A percentile compares a stretch with the other conserved stretches of the same genome.
Evolutionary conservation across 2,113 vertebrate species (phyloP).

Genomic region (Pomatostomus ruficeps): DNA sequence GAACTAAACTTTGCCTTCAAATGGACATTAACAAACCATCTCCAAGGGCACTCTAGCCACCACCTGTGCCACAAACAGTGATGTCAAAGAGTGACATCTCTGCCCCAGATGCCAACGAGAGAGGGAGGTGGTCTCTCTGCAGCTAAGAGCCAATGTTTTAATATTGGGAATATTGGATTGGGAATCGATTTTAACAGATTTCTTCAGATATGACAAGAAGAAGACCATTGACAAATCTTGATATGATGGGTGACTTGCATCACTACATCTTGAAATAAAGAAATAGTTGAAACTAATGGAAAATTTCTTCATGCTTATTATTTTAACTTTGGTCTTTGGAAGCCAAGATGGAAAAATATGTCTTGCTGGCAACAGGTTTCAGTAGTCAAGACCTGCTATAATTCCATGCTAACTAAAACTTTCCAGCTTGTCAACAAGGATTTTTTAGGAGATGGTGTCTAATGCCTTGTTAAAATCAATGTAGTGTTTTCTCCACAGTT

Average conservation of each 20-base stretch:
- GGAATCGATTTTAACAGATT: not conserved
- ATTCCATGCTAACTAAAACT: not conserved
- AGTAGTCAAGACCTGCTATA: not conserved
- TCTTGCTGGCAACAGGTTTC: not conserved
- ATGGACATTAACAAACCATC: not conserved
- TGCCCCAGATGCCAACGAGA: fast-evolving
- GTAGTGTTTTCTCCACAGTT: not conserved
- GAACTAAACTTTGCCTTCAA: not conserved
- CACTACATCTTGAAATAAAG: not conserved
- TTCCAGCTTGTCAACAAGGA: not conserved
- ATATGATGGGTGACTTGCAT: not conserved
- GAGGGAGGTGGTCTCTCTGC: not conserved
- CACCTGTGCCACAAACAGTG: not conserved
- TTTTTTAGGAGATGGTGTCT: not conserved
- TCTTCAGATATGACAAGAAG: not conserved
- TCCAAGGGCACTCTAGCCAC: not conserved
- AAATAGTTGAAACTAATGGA: not conserved
- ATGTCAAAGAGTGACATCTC: not conserved
- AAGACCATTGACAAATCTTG: not conserved
- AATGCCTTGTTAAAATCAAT: not conserved
- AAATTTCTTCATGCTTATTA: not conserved
- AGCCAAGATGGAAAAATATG: not conserved
- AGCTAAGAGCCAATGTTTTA: not conserved
- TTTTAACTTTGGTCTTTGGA: not conserved
- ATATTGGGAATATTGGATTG: not conserved